Conservation (phyloP, 2,113 vertebrate genomes). For the Oenanthe melanoleuca region DNA sequence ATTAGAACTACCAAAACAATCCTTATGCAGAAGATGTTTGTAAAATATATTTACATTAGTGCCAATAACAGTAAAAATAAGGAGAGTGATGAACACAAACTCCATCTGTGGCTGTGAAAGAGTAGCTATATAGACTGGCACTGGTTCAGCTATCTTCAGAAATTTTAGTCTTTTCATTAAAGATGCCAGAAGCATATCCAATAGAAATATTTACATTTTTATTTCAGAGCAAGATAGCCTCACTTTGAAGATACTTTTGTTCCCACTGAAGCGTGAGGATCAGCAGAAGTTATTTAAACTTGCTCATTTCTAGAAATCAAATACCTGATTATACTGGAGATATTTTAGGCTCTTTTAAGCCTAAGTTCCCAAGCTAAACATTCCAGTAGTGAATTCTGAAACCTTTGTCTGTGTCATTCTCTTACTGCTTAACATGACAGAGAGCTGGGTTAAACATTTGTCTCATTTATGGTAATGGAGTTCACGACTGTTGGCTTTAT, state of each 20-base stretch:
- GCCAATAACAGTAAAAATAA: neutral
- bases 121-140: neutral
- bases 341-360: neutral
- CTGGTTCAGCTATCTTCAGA: neutral
- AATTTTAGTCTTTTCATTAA: neutral
- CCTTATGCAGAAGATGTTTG: neutral
- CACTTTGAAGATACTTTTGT: neutral
- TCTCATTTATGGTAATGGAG: neutral
- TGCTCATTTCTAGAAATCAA: neutral
- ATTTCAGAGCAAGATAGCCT: neutral
- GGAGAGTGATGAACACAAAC: neutral
- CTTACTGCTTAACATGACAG: neutral
- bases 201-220: neutral
- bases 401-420: neutral
- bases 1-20: neutral
- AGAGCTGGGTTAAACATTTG: neutral
- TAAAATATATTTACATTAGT: conserved; percentile 6
- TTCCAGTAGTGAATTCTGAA: neutral
- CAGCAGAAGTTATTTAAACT: neutral
- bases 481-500: neutral
- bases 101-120: neutral
- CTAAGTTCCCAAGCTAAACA: neutral
- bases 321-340: neutral
- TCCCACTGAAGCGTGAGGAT: neutral
- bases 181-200: neutral